Conservation (phyloP, 2,113 vertebrate genomes). For the Actinemys pallida region DNA sequence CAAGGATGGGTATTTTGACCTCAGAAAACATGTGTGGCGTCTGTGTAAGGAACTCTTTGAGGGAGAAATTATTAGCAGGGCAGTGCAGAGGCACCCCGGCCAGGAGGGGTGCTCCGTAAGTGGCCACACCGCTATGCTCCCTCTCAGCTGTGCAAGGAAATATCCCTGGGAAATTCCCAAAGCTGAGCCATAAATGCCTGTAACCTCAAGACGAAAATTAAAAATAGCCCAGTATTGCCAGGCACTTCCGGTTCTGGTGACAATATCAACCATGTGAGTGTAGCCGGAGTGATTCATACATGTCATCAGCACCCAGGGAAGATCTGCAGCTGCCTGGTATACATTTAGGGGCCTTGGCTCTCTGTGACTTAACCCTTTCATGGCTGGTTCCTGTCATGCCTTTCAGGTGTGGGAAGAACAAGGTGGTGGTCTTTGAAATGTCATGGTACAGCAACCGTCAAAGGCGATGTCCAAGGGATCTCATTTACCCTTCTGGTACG, state of each 20-base stretch:
- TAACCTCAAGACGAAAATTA: constrained; percentile 25
- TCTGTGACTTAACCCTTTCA: not conserved
- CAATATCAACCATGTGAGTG: not conserved
- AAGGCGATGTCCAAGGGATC: not conserved
- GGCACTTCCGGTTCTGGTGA: not conserved
- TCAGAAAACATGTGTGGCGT: not conserved
- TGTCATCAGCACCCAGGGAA: not conserved
- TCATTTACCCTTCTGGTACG: not conserved
- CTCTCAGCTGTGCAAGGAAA: not conserved
- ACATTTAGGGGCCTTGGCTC: not conserved
- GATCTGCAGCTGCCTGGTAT: not conserved
- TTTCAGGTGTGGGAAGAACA: not conserved
- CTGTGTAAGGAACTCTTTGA: not conserved
- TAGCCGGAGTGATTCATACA: constrained; percentile 7
- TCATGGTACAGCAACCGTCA: not conserved
- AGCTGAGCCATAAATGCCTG: not conserved
- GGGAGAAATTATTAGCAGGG: not conserved
- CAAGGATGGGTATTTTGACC: not conserved
- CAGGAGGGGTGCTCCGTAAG: too few species aligned
- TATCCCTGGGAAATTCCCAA: not conserved
- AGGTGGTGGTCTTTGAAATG: not conserved
- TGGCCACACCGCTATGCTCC: not conserved
- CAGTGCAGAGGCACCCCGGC: not conserved
- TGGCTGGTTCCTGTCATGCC: not conserved
- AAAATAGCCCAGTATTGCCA: constrained; percentile 13